These are phyloP conservation scores for Hypotaenidia philippensis DNA, from an alignment of 2,797 vertebrate genomes.

Conservation along the genomic window DNA sequence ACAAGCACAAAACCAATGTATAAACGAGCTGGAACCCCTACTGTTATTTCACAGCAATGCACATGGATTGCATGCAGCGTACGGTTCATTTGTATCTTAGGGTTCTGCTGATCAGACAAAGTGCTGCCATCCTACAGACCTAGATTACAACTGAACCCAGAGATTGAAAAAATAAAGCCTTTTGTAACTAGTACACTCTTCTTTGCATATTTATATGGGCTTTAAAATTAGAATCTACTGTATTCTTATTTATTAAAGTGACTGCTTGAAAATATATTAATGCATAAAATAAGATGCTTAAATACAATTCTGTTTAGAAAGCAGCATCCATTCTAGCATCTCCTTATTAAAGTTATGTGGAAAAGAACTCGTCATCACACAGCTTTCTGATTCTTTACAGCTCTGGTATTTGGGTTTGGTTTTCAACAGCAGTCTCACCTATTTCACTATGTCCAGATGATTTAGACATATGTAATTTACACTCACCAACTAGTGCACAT, in stretches of 20 bases:
- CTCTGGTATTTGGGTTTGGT: background rate
- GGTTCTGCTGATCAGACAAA: background rate
- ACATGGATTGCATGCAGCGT: background rate
- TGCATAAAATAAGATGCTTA: background rate
- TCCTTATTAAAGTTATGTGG: background rate
- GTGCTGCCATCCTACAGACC: background rate
- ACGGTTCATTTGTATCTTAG: background rate
- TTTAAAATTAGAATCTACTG: background rate
- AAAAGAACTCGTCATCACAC: background rate
- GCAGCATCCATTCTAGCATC: background rate
- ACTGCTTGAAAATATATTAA: background rate
- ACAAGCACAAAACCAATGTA: background rate
- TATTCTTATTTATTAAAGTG: slow-evolving; percentile 5
- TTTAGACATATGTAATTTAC: background rate
- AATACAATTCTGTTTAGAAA: background rate
- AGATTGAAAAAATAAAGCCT: background rate
- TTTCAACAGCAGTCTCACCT: background rate
- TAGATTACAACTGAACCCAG: background rate
- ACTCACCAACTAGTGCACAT: background rate
- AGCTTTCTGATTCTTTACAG: background rate
- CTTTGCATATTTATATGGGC: background rate
- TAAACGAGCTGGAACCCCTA: background rate
- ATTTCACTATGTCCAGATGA: background rate
- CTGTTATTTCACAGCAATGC: background rate
- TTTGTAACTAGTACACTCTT: background rate